Percentiles rank a stretch among this genome's conserved stretches.
Conservation (phyloP, 2,113 vertebrate genomes). For the Semicossyphus pulcher region DNA sequence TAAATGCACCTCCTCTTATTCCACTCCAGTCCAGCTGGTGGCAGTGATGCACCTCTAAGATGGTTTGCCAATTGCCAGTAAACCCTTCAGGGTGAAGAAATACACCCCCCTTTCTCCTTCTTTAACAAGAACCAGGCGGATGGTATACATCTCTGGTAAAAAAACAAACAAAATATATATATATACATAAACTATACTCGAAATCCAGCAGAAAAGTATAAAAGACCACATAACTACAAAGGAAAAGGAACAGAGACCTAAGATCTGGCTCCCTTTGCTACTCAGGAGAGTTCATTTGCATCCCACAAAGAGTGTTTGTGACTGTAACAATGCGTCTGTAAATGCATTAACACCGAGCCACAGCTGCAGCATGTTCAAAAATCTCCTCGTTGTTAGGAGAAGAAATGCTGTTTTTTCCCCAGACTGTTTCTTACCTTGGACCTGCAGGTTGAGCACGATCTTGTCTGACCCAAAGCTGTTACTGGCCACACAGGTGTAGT, state of each 20-base stretch:
- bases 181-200: no score
- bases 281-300: background rate
- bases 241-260: no score
- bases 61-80: no score
- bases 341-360: background rate
- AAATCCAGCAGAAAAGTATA: no score
- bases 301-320: background rate
- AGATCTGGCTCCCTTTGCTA: no score
- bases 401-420: background rate
- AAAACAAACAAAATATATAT: no score
- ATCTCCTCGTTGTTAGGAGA: background rate
- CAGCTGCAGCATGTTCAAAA: background rate
- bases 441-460: conserved; percentile 95
- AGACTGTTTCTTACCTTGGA: conserved; percentile 88
- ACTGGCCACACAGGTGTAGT: conserved; percentile 95
- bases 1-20: background rate
- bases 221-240: no score
- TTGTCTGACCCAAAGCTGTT: conserved; percentile 98
- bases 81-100: no score
- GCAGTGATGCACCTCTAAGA: background rate
- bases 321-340: background rate
- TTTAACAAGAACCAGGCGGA: no score
- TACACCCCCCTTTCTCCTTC: no score
- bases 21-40: background rate
- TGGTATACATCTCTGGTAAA: no score